Percentiles rank a stretch among this genome's conserved stretches.
Evolutionary conservation across 2,888 invertebrate genomes (phyloP).

Genomic region (Callinectes sapidus): DNA sequence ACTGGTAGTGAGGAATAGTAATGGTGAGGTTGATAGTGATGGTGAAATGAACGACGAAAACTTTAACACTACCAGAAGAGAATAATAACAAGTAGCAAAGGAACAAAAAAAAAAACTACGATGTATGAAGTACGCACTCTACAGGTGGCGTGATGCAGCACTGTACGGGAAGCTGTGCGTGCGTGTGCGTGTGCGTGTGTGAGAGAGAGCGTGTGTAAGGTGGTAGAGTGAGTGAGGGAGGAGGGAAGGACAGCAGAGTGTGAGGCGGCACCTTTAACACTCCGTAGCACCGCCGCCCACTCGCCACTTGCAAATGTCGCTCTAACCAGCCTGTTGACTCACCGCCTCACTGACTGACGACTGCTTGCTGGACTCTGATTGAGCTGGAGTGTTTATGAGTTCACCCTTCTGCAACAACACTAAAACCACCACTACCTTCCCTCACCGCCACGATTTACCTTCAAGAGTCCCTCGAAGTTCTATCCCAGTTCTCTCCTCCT

Average conservation of each 20-base stretch:
- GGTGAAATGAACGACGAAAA: not conserved
- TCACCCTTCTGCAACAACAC: not conserved
- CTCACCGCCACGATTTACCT: not conserved
- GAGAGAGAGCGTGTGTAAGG: constrained; percentile 29
- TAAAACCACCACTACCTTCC: not conserved
- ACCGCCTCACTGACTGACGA: constrained; percentile 24
- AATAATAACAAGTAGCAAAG: not conserved
- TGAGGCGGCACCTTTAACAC: constrained; percentile 43
- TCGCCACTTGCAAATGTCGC: constrained; percentile 32
- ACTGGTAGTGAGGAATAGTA: not conserved
- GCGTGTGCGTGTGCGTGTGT: constrained; percentile 47
- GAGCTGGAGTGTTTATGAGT: constrained; percentile 37
- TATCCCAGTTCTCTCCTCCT: not conserved
- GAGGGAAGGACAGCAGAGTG: not conserved
- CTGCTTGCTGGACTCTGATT: constrained; percentile 30
- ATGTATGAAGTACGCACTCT: not conserved
- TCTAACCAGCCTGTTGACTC: constrained; percentile 6
- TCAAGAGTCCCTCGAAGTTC: not conserved
- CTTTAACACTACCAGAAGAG: not conserved
- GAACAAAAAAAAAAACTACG: not conserved
- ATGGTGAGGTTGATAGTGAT: not conserved
- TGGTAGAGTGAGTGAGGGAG: not conserved
- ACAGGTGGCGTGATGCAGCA: not conserved
- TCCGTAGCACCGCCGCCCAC: not conserved
- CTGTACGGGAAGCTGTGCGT: constrained; percentile 3